phyloP scores from a whole-genome alignment of 2,113 vertebrate genomes.

The Proterorhinus semilunaris region DNA sequence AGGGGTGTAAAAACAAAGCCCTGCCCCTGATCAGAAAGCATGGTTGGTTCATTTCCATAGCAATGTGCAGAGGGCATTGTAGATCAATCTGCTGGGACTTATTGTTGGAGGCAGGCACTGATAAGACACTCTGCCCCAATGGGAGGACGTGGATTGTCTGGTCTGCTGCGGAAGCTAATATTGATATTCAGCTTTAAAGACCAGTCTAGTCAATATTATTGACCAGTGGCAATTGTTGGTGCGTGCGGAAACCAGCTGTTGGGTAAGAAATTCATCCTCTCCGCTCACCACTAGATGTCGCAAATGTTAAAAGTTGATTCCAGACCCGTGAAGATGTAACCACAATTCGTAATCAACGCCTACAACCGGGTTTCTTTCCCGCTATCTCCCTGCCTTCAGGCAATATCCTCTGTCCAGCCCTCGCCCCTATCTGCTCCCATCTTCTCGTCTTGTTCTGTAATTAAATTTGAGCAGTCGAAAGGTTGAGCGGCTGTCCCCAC shows the following conservation, averaged over 20 bases:
- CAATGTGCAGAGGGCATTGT: slow-evolving; percentile 33
- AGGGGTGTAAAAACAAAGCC: not conserved
- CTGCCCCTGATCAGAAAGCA: not conserved
- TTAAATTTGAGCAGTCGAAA: slow-evolving; percentile 55
- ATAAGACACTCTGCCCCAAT: not conserved
- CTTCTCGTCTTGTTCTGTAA: slow-evolving; percentile 45
- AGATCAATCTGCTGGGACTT: slow-evolving; percentile 24
- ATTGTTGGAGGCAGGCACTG: slow-evolving; percentile 1
- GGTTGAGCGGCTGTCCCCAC: slow-evolving; percentile 56
- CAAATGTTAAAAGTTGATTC: slow-evolving; percentile 22
- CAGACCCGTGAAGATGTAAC: not conserved
- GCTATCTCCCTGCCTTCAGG: slow-evolving; percentile 11
- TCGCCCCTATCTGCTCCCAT: slow-evolving; percentile 29
- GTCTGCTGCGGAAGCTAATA: slow-evolving; percentile 7
- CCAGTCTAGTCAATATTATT: not conserved
- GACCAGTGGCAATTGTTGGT: not conserved
- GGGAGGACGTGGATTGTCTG: not conserved
- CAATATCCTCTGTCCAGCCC: slow-evolving; percentile 9
- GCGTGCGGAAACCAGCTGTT: not conserved
- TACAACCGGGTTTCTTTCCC: not conserved
- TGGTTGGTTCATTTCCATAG: slow-evolving; percentile 38
- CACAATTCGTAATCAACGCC: not conserved
- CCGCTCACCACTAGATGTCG: slow-evolving; percentile 62
- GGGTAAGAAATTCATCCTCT: slow-evolving; percentile 16
- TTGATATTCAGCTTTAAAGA: slow-evolving; percentile 2